Percentiles rank a stretch among this genome's conserved stretches.
These are phyloP conservation scores for Pipa parva DNA, from an alignment of 2,113 vertebrate genomes.

Conservation along the genomic window DNA sequence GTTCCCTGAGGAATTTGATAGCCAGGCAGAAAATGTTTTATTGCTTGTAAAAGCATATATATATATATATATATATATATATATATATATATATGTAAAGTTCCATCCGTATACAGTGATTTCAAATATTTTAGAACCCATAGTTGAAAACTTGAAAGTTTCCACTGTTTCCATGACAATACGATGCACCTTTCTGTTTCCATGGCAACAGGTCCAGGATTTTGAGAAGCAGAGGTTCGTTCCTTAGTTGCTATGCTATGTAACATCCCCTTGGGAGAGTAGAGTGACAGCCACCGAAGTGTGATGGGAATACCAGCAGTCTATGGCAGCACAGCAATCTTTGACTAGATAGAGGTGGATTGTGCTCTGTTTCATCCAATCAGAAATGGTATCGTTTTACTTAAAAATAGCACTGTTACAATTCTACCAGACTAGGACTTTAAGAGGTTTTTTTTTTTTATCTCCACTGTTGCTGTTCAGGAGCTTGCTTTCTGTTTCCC, in stretches of 20 bases:
- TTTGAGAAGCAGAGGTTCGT: slow-evolving; percentile 56
- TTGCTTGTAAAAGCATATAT: no score
- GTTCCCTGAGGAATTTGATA: no score
- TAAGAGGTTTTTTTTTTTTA: no score
- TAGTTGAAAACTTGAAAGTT: slow-evolving; percentile 64
- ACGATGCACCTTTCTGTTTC: slow-evolving; percentile 76
- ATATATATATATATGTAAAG: neutral
- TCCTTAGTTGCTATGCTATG: slow-evolving; percentile 29
- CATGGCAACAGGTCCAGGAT: slow-evolving; percentile 63
- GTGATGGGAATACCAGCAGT: slow-evolving; percentile 29
- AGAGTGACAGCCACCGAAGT: slow-evolving; percentile 21
- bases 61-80: no score
- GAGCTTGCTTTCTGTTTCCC: no score
- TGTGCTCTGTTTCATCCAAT: no score
- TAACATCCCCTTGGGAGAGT: slow-evolving; percentile 32
- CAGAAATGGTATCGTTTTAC: no score
- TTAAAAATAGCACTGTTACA: no score
- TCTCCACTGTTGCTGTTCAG: no score
- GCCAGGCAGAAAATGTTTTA: no score
- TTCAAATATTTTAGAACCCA: slow-evolving; percentile 7
- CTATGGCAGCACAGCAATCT: neutral
- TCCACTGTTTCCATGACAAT: slow-evolving; percentile 67
- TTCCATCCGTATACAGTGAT: slow-evolving; percentile 4
- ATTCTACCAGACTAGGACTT: no score
- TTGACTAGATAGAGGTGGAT: neutral